Base-by-base conservation (phyloP, 2,888 invertebrate genomes). In the Drosophila pegasa region DNA sequence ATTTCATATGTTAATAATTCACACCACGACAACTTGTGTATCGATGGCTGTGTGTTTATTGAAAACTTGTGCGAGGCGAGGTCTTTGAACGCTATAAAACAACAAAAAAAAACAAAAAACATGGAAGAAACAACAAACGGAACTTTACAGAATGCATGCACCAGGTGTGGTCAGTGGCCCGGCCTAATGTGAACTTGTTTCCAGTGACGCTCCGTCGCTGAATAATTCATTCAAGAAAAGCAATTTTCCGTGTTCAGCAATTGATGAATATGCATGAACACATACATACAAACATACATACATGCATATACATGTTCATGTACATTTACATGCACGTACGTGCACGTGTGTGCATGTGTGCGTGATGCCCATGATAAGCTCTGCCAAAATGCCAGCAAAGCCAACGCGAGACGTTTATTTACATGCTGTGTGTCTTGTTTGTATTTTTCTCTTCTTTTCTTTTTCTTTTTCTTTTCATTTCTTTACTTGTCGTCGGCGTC, bases 181-280 rank as follows among this genome's bases (percentile, higher is more conserved):
- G 77, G 56, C 16, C 16, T 25, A 50, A 59, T 48, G 25, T 63
- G 59, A 78, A 68, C 75, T 68, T 74, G 75, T 66, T 82, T 61
- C 62, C 31, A 62, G 48, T 65, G 52, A 31, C 57, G 43, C 48
- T 61, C 41, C 20, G 22, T 35, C 55, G 63, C 64, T 81, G 84
- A 88, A 85, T 83, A 77, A 83, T 88, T 83, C 87, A 87, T 83
- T 88, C 74, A 83, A 83, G 88, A 83, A 83, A 83, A 88, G 50
- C 56, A 25, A 80, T 84, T 87, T 80, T 87, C 82, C 81, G 40
- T 74, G 71, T 77, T 51, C 61, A 20, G 43, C 56, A 33, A 52
- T 69, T 80, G 71, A 83, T 82, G 82, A 88, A 82, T 82, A 82
- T 88, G 87, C 87, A 82, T 75, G 56, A 78, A 47, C 27, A 55